Conservation (phyloP, 2,797 vertebrate genomes). For the Halcyon chelicuti region DNA sequence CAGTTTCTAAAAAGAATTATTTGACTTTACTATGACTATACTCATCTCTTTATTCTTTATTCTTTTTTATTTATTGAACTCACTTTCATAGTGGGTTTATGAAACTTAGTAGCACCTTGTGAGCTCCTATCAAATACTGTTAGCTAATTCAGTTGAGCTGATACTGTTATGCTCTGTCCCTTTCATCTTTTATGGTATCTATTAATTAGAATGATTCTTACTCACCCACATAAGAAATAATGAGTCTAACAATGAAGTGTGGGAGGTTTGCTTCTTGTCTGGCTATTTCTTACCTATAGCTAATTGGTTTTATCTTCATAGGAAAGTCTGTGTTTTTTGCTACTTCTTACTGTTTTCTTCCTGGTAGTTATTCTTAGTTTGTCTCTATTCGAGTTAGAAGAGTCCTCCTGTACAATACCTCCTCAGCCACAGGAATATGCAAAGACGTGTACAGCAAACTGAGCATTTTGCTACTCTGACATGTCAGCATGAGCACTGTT, state of each 20-base stretch:
- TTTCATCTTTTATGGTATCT: not conserved
- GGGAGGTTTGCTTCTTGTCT: not conserved
- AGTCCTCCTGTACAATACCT: not conserved
- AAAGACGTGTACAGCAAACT: not conserved
- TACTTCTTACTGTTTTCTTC: not conserved
- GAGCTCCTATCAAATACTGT: not conserved
- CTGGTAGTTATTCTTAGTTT: not conserved
- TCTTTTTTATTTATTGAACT: not conserved
- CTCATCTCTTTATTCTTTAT: not conserved
- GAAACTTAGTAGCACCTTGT: not conserved
- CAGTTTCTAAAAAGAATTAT: not conserved
- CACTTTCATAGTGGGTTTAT: not conserved
- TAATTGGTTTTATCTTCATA: not conserved
- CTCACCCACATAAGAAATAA: slow-evolving; percentile 1
- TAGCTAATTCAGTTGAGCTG: not conserved
- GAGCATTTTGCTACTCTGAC: not conserved
- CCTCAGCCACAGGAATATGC: not conserved
- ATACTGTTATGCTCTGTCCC: not conserved
- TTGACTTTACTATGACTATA: not conserved
- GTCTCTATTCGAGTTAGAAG: not conserved
- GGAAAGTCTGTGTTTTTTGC: slow-evolving; percentile 23
- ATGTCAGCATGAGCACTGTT: not conserved
- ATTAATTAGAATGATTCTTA: not conserved
- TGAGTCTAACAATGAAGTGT: not conserved
- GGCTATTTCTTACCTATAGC: not conserved